Percentiles rank a stretch among this genome's conserved stretches.
Conservation (phyloP, 1,140 invertebrate genomes). For the Cardiocondyla obscurior region DNA sequence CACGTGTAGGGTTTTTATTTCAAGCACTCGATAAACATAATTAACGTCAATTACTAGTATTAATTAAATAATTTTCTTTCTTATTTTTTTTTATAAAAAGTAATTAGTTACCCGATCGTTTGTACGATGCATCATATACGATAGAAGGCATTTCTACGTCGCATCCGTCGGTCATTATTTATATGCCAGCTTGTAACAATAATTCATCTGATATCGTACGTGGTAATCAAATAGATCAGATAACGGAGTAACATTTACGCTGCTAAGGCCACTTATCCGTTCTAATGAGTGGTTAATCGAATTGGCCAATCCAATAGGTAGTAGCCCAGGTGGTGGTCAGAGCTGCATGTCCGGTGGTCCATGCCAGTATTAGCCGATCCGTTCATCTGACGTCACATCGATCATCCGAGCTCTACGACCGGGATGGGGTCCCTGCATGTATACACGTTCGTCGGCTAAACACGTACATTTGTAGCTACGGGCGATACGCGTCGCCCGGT, state of each 20-base stretch:
- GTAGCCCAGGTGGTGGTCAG: slow-evolving; percentile 11
- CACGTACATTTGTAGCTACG: slow-evolving; percentile 6
- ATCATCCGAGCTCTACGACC: slow-evolving; percentile 48
- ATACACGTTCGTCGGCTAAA: slow-evolving; percentile 9
- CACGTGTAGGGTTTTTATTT: neutral
- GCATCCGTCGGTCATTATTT: neutral
- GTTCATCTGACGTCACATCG: slow-evolving; percentile 56
- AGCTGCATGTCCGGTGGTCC: slow-evolving; percentile 1
- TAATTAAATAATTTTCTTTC: neutral
- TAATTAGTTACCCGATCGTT: neutral
- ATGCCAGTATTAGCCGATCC: slow-evolving; percentile 34
- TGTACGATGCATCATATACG: neutral
- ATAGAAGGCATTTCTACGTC: neutral
- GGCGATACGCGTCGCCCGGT: neutral
- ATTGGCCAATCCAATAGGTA: slow-evolving; percentile 37
- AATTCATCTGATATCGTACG: slow-evolving; percentile 2
- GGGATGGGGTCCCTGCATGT: neutral
- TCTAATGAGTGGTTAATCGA: slow-evolving; percentile 48
- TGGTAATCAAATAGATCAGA: neutral
- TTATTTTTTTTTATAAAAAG: neutral
- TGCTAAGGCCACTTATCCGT: slow-evolving; percentile 21
- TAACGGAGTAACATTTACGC: slow-evolving; percentile 7
- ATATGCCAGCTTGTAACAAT: neutral
- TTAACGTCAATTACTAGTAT: neutral
- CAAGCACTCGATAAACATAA: neutral